Base-by-base conservation (phyloP, 2,888 invertebrate species). In the Stenchaetothrips biformis region DNA sequence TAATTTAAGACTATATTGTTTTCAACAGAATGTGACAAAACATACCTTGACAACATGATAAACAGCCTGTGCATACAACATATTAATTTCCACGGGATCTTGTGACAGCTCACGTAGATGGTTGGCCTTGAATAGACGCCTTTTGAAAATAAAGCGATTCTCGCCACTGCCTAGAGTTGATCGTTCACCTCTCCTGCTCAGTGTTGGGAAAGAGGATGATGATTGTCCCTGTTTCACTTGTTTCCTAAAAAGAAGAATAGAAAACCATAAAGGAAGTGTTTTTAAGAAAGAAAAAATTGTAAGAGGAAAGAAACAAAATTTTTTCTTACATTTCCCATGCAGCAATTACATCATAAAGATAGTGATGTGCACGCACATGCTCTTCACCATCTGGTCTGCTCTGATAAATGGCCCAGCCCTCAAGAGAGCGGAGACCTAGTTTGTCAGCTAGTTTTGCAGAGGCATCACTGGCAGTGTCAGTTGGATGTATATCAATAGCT, bases 401-500 rank as follows among this genome's bases (percentile, higher is more conserved):
- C 87, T 97, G 94, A 87, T 96, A 98, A 82, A 98, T 94, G 0
- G 97, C 96, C 98, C 98, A 98, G 80, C 98, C 98, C 83, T 97
- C 95, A 25, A 95, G 89, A 80, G 93, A 93, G 78, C 92, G 89
- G 37, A 98, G 89, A 48, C 94, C 95, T 79, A 95, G 89, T 86
- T 97, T 95, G 86, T 96, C 95, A 0, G 97, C 96, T 48, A 98
- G 89, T 84, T 96, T 94, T 3, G 93, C 91, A 4, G 97, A 93
- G 0, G 97, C 96, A 85, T 97, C 97, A 37, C 94, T 93, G 0
- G 96, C 96, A 3, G 97, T 97, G 86, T 98, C 97, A 0, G 95
- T 95, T 0, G 97, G 96, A 88, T 97, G 96, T 47, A 98, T 95
- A 87, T 97, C 96, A 82, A 98, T 95, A 0, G 97, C 97, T 87